Conservation (phyloP, 1,140 invertebrate genomes). For the Drosophila seguyi region DNA sequence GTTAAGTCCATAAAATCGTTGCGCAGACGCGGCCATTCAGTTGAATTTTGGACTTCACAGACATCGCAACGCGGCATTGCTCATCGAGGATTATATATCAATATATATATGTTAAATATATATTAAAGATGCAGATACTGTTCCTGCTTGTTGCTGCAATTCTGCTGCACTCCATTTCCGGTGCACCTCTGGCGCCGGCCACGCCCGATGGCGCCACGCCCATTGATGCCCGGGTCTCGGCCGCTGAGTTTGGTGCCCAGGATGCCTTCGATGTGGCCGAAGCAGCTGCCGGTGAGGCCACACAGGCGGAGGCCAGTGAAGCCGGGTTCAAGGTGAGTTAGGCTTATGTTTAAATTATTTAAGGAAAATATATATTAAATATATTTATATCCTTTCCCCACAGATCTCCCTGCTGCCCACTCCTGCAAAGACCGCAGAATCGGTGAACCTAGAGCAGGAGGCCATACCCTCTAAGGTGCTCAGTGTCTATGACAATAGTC, state of each 20-base stretch:
- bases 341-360: too few species aligned
- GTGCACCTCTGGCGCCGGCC: constrained; percentile 56
- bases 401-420: constrained; percentile 70
- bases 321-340: constrained; percentile 71
- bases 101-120: neutral
- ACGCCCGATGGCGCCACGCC: constrained; percentile 70
- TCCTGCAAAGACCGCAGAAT: constrained; percentile 71
- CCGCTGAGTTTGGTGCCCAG: constrained; percentile 65
- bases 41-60: constrained; percentile 63
- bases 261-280: constrained; percentile 67
- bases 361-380: neutral
- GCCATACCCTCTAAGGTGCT: constrained; percentile 77
- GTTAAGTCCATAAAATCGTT: constrained; percentile 76
- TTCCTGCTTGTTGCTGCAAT: constrained; percentile 1
- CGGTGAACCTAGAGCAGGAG: constrained; percentile 80
- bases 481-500: constrained; percentile 72
- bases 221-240: constrained; percentile 66
- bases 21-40: constrained; percentile 74
- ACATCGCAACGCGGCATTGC: constrained; percentile 18
- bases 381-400: neutral
- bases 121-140: constrained; percentile 9
- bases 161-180: neutral
- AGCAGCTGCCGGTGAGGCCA: constrained; percentile 21
- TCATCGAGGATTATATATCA: neutral
- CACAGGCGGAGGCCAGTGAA: constrained; percentile 57